Conservation (phyloP, 2,888 invertebrate species). For the Opisthograptis luteolata region DNA sequence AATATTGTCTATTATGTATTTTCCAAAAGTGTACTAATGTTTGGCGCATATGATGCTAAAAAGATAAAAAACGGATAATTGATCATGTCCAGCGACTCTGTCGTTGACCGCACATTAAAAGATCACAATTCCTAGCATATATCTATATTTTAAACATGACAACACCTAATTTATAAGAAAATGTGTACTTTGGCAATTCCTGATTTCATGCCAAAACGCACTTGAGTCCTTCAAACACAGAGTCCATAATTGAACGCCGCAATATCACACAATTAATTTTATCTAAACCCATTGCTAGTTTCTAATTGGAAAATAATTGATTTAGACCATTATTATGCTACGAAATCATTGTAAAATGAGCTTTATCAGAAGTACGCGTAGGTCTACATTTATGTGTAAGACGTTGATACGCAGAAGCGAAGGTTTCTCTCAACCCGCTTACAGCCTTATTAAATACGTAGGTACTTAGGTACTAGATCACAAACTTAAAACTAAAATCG, state of each 20-base stretch:
- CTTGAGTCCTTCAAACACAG: conserved; percentile 12
- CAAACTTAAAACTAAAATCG: no score
- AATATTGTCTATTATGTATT: no score
- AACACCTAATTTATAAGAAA: not conserved
- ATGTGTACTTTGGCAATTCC: conserved; percentile 21
- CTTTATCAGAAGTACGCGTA: conserved; percentile 30
- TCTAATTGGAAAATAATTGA: conserved; percentile 69
- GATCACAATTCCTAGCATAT: conserved; percentile 3
- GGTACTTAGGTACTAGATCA: no score
- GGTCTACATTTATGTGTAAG: conserved; percentile 10
- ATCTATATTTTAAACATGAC: not conserved
- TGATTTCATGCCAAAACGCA: conserved; percentile 25
- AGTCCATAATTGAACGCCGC: conserved; percentile 28
- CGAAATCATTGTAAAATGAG: conserved; percentile 36
- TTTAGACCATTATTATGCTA: conserved; percentile 48
- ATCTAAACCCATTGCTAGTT: conserved; percentile 34
- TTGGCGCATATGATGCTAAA: no score
- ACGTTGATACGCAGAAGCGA: not conserved
- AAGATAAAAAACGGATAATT: no score
- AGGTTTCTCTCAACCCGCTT: not conserved
- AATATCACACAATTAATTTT: conserved; percentile 31
- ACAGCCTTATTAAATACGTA: not conserved
- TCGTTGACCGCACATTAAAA: not conserved
- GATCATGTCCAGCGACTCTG: no score
- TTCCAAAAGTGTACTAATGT: no score